Conservation (phyloP, 2,113 vertebrate species). For the Ivindomyrus marchei region DNA sequence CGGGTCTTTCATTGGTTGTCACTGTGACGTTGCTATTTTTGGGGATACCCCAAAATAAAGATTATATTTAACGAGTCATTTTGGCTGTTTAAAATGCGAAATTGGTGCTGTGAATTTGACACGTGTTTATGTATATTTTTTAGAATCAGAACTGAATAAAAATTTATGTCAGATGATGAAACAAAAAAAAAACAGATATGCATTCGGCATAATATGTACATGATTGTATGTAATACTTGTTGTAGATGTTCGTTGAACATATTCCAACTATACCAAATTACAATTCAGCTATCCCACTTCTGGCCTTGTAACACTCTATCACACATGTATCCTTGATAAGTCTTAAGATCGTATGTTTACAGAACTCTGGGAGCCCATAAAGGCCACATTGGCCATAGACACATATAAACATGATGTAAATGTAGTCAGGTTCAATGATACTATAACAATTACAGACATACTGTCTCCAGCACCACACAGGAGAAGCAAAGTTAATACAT, state of each 20-base stretch:
- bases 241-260: background rate
- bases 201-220: background rate
- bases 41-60: constrained; percentile 5
- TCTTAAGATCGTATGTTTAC: background rate
- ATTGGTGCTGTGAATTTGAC: background rate
- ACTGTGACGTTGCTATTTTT: background rate
- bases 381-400: background rate
- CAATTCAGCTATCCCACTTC: background rate
- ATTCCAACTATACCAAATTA: background rate
- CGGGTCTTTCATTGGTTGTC: background rate
- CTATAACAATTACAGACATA: background rate
- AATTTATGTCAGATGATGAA: background rate
- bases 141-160: background rate
- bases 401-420: background rate
- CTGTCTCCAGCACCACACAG: background rate
- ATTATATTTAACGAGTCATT: background rate
- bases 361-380: background rate
- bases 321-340: background rate
- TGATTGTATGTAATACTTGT: background rate
- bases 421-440: background rate
- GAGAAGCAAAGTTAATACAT: background rate
- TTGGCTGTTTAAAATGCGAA: background rate
- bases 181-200: background rate
- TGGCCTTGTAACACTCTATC: background rate
- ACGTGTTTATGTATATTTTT: background rate